These are phyloP conservation scores for Setophaga kirtlandii DNA, from an alignment of 2,113 vertebrate genomes.

Conservation along the genomic window DNA sequence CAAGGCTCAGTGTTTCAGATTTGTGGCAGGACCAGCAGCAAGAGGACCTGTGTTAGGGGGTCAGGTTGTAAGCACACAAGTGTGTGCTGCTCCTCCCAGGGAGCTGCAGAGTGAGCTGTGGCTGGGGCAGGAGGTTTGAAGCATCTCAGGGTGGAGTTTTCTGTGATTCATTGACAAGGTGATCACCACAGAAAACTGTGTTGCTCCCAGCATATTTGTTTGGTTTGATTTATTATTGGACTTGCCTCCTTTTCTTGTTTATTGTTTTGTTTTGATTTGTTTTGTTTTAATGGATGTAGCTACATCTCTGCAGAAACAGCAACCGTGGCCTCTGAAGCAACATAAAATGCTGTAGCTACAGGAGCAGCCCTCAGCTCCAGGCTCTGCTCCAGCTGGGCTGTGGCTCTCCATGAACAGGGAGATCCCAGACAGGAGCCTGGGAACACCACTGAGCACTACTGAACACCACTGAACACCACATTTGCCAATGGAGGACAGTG, in stretches of 20 bases:
- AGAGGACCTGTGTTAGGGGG: not conserved
- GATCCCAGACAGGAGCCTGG: not conserved
- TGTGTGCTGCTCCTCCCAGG: not conserved
- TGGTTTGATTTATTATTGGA: not conserved
- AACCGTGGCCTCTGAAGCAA: not conserved
- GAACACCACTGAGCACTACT: not conserved
- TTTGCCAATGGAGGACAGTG: not conserved
- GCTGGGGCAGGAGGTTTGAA: not conserved
- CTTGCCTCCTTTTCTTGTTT: not conserved
- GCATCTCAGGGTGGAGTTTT: not conserved
- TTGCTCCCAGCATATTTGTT: not conserved
- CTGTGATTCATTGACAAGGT: not conserved
- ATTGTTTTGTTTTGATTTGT: not conserved
- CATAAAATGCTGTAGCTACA: not conserved
- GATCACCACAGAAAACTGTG: not conserved
- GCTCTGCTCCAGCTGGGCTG: not conserved
- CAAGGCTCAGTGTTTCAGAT: slow-evolving; percentile 9
- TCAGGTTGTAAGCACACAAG: not conserved
- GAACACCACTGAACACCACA: not conserved
- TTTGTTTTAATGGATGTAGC: not conserved
- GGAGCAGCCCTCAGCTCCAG: not conserved
- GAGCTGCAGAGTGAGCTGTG: not conserved
- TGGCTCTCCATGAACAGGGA: not conserved
- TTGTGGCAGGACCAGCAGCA: not conserved
- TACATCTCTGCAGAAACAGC: not conserved